These are phyloP conservation scores for Sebastes fasciatus DNA, from an alignment of 2,113 vertebrate species.

Conservation along the genomic window DNA sequence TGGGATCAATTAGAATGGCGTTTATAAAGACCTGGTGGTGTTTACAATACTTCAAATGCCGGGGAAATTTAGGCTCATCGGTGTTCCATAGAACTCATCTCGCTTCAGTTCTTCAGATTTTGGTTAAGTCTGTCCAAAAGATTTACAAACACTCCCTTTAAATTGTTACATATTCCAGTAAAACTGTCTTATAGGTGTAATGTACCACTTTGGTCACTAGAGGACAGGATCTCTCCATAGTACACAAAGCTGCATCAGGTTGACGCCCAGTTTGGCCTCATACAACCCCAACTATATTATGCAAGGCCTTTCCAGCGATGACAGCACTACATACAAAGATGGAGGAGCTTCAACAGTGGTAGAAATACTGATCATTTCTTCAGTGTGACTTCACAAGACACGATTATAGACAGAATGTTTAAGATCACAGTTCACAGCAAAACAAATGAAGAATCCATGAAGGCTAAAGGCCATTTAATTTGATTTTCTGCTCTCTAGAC, in stretches of 20 bases:
- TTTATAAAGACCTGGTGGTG: no score
- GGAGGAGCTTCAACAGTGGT: neutral
- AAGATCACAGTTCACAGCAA: neutral
- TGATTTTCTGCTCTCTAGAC: neutral
- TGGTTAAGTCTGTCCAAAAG: neutral
- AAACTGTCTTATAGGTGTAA: neutral
- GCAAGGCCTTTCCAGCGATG: neutral
- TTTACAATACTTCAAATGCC: no score
- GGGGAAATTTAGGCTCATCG: no score
- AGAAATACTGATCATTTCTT: neutral
- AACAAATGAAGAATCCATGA: no score
- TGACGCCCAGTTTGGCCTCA: neutral
- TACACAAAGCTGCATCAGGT: neutral
- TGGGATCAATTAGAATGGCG: no score
- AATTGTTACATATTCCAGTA: neutral
- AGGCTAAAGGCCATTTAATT: no score
- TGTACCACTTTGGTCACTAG: conserved; percentile 13
- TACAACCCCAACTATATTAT: neutral
- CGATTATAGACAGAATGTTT: neutral
- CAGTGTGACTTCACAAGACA: neutral
- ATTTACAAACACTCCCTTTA: no score
- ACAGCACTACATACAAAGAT: neutral
- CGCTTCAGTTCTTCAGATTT: neutral
- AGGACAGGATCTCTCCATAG: neutral
- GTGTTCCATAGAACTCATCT: neutral